Evolutionary conservation across 2,888 invertebrate species (phyloP).

Genomic region (Chironomus riparius): DNA sequence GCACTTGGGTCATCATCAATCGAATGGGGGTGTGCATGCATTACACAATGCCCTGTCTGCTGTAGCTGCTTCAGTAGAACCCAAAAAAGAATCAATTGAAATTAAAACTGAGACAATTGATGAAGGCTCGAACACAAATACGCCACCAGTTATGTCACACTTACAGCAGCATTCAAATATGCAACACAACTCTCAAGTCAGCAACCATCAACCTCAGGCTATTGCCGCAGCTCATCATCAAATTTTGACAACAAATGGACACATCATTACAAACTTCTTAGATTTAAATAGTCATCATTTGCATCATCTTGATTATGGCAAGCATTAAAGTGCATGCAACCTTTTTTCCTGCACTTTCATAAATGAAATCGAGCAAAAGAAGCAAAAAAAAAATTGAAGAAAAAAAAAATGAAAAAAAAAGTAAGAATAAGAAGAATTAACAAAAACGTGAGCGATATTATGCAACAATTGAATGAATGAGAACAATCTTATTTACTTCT

Average conservation of each 20-base stretch:
- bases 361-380: not conserved
- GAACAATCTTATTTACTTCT: not conserved
- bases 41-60: not conserved
- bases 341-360: not conserved
- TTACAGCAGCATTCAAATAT: not conserved
- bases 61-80: slow-evolving; percentile 5
- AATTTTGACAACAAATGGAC: slow-evolving; percentile 27
- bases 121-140: slow-evolving; percentile 16
- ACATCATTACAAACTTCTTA: slow-evolving; percentile 27
- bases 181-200: not conserved
- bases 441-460: not conserved
- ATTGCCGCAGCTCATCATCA: slow-evolving; percentile 26
- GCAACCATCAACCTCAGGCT: slow-evolving; percentile 15
- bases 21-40: slow-evolving; percentile 6
- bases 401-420: no score
- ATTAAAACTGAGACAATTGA: slow-evolving; percentile 27
- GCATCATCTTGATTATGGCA: slow-evolving; percentile 27
- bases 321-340: slow-evolving; percentile 9
- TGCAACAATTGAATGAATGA: not conserved
- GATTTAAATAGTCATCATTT: slow-evolving; percentile 27
- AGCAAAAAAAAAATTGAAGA: no score
- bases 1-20: slow-evolving; percentile 1
- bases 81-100: slow-evolving; percentile 24
- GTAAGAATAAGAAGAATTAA: no score
- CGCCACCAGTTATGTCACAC: slow-evolving; percentile 17